Percentiles rank a stretch among this genome's conserved stretches.
These are phyloP conservation scores for Habrosyne pyritoides DNA, from an alignment of 2,888 invertebrate species.

Conservation along the genomic window DNA sequence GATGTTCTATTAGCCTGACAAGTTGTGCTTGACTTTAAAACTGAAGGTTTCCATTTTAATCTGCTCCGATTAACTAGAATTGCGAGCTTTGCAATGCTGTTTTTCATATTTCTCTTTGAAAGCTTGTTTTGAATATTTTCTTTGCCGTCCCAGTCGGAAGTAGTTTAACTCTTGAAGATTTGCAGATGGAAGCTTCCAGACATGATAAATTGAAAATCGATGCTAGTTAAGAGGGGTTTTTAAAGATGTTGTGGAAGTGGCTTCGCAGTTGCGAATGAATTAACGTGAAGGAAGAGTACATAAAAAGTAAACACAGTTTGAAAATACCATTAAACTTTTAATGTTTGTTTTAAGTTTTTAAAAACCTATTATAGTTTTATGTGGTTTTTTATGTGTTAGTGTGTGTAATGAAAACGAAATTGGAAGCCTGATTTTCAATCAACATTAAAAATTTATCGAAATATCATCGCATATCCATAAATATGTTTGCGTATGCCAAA, in stretches of 20 bases:
- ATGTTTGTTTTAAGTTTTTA: not conserved
- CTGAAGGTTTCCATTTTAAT: not conserved
- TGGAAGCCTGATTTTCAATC: not conserved
- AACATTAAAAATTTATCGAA: not conserved
- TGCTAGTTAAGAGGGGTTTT: not conserved
- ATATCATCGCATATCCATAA: not conserved
- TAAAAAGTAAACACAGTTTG: not conserved
- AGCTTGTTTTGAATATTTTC: not conserved
- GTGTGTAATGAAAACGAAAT: too few species aligned
- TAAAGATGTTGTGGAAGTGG: not conserved
- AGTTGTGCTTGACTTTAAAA: not conserved
- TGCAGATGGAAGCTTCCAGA: not conserved
- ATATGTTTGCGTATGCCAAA: not conserved
- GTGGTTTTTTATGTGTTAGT: too few species aligned
- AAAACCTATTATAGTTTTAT: too few species aligned
- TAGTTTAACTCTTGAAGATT: constrained; percentile 4
- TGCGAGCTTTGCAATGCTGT: not conserved
- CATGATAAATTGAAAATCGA: constrained; percentile 3
- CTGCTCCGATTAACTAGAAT: not conserved
- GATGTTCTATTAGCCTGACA: not conserved
- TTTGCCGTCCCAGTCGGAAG: not conserved
- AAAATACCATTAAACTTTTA: not conserved
- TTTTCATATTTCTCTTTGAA: not conserved
- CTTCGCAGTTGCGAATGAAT: not conserved
- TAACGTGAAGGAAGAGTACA: not conserved